Evolutionary conservation across 2,888 invertebrate species (phyloP).

Genomic region (Anthophora plumipes): DNA sequence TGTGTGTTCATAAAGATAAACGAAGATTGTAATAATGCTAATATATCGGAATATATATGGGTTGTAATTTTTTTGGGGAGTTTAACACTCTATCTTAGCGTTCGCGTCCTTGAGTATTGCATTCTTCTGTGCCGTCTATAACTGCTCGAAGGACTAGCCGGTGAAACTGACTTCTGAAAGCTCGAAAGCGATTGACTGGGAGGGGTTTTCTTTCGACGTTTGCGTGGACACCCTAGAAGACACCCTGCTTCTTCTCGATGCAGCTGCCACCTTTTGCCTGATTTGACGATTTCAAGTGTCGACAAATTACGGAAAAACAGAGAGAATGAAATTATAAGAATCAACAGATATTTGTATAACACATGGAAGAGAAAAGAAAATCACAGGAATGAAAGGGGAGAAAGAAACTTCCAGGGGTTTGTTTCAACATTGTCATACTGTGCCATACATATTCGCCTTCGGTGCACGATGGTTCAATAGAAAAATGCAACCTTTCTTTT

Average conservation of each 20-base stretch:
- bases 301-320: background rate
- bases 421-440: constrained; percentile 53
- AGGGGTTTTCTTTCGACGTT: too few species aligned
- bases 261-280: too few species aligned
- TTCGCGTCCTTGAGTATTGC: too few species aligned
- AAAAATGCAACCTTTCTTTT: constrained; percentile 18
- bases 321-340: background rate
- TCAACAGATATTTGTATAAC: constrained; percentile 4
- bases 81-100: too few species aligned
- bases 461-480: constrained; percentile 51
- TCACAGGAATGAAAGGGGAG: background rate
- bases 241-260: too few species aligned
- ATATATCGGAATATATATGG: constrained; percentile 51
- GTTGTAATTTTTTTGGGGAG: too few species aligned
- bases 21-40: constrained; percentile 48
- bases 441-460: constrained; percentile 59
- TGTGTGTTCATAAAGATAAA: constrained; percentile 52
- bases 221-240: too few species aligned
- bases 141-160: too few species aligned
- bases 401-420: constrained; percentile 1
- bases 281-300: too few species aligned
- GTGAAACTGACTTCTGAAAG: too few species aligned
- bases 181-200: too few species aligned
- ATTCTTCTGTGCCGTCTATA: too few species aligned
- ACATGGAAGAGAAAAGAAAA: background rate